These are phyloP conservation scores for Drosophila rhopaloa DNA, from an alignment of 1,140 invertebrate genomes.

Conservation along the genomic window DNA sequence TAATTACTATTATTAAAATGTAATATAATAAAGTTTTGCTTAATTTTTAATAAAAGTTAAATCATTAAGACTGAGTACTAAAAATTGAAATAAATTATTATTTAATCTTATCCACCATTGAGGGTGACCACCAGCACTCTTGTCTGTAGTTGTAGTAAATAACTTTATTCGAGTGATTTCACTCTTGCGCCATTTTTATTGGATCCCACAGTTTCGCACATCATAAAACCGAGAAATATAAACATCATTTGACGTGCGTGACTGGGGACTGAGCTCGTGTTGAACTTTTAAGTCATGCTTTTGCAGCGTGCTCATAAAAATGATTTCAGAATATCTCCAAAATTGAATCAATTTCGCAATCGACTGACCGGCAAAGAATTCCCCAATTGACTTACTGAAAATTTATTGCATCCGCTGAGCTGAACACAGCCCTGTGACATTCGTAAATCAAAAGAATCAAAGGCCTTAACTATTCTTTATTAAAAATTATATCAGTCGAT, in stretches of 20 bases:
- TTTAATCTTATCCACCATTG: no score
- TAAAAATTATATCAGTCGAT: constrained; percentile 51
- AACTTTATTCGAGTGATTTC: constrained; percentile 28
- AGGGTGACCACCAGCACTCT: neutral
- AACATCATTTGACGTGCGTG: constrained; percentile 57
- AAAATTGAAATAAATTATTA: neutral
- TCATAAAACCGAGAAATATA: constrained; percentile 52
- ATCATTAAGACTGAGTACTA: no score
- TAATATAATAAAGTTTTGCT: no score
- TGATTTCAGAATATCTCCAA: constrained; percentile 21
- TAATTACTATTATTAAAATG: no score
- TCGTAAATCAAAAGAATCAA: constrained; percentile 49
- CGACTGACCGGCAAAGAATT: constrained; percentile 29
- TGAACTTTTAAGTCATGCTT: constrained; percentile 26
- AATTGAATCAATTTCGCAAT: constrained; percentile 42
- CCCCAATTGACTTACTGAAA: constrained; percentile 55
- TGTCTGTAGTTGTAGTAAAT: neutral
- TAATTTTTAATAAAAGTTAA: no score
- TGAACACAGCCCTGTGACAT: constrained; percentile 12
- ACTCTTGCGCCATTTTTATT: constrained; percentile 44
- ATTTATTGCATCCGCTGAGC: constrained; percentile 30
- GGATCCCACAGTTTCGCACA: constrained; percentile 45
- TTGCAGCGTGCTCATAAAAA: constrained; percentile 18
- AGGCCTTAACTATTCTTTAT: constrained; percentile 59
- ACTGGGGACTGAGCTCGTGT: constrained; percentile 43